Evolutionary conservation across 2,113 vertebrate genomes (phyloP).

Genomic region (Elephantulus edwardii): DNA sequence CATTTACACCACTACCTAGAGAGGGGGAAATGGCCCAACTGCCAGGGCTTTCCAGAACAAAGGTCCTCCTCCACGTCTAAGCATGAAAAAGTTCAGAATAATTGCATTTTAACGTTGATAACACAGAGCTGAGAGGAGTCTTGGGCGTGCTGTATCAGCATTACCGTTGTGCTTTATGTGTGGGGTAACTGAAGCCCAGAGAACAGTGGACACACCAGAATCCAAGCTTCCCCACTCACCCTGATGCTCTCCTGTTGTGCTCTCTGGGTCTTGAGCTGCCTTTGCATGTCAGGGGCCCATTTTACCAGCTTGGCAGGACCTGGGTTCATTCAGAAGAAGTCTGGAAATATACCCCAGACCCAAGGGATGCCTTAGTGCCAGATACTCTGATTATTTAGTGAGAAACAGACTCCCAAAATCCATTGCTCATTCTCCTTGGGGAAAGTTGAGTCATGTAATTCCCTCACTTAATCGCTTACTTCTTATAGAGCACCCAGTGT

Average conservation of each 20-base stretch:
- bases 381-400: constrained; percentile 6
- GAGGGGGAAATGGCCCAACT: not conserved
- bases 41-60: not conserved
- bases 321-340: constrained; percentile 29
- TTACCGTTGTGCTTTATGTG: not conserved
- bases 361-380: not conserved
- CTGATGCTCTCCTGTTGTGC: not conserved
- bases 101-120: not conserved
- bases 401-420: constrained; percentile 30
- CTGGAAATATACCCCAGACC: not conserved
- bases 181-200: not conserved
- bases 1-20: not conserved
- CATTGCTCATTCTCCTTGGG: not conserved
- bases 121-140: not conserved
- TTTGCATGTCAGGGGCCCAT: not conserved
- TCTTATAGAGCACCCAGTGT: not conserved
- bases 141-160: not conserved
- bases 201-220: not conserved
- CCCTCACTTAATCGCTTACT: not conserved
- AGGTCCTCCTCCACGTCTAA: not conserved
- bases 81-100: not conserved
- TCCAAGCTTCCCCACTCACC: not conserved
- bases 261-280: not conserved
- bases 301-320: not conserved
- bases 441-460: not conserved